phyloP scores from a whole-genome alignment of 2,888 invertebrate genomes.

The Fissipunctia ypsillon region DNA sequence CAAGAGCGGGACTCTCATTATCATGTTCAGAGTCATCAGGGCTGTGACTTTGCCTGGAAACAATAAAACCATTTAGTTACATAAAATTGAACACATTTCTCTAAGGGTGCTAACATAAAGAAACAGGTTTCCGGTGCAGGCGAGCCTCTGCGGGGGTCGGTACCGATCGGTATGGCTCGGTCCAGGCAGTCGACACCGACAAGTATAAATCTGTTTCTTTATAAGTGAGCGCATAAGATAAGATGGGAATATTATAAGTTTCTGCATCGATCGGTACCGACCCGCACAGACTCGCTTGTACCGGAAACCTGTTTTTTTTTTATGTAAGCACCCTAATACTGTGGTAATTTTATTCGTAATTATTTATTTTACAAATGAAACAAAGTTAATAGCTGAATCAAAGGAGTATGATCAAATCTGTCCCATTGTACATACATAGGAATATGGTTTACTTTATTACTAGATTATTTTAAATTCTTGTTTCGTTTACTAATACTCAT shows the following conservation, averaged over 20 bases:
- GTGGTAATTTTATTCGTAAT: background rate
- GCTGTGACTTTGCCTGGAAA: conserved; percentile 33
- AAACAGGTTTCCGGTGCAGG: too few relatives aligned
- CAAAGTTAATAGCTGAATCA: background rate
- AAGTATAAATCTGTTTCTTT: too few relatives aligned
- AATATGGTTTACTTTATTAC: background rate
- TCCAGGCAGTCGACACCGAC: too few relatives aligned
- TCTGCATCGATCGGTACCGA: too few relatives aligned
- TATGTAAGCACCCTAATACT: too few relatives aligned
- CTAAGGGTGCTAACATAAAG: too few relatives aligned
- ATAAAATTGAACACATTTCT: background rate
- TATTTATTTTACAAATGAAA: conserved; percentile 5
- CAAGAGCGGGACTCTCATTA: conserved; percentile 25
- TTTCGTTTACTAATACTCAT: background rate
- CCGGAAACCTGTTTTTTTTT: too few relatives aligned
- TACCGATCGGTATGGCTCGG: too few relatives aligned
- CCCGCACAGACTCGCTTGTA: too few relatives aligned
- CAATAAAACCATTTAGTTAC: conserved; percentile 15
- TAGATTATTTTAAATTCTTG: background rate
- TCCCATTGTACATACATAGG: background rate
- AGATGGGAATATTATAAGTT: too few relatives aligned
- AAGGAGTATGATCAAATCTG: background rate
- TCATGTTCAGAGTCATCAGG: conserved; percentile 13
- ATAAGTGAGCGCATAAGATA: too few relatives aligned
- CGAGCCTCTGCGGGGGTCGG: too few relatives aligned